Base-by-base conservation (phyloP, 2,888 invertebrate species). In the Xestia sexstrigata region DNA sequence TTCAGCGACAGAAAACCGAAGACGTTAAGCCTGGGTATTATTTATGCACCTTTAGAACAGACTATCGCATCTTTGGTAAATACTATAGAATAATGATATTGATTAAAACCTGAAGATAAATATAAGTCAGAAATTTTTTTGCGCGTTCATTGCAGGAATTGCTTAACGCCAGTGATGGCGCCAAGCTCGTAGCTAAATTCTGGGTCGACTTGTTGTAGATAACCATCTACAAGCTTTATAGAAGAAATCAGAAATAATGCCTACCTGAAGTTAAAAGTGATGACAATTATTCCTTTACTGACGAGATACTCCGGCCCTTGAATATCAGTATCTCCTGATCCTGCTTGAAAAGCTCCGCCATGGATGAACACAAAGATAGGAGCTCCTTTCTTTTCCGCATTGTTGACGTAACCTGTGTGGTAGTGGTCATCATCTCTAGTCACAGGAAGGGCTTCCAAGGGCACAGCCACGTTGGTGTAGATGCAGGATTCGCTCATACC, bases 331-430 rank as follows among this genome's bases (percentile, higher is more conserved):
- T 89, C 84, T 0, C 89, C 89, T 9, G 88, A 86, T n/a, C 89
- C 88, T 20, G 20, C 1, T 47, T 85, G 71, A 84, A 94, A 95
- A 3, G 92, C 95, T 23, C 95, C 95, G 2, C 95, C 94, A 83
- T 95, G 94, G 7, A 96, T 89, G 70, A 92, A 94, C 15, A 96
- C 95, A 15, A 96, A 83, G 52, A 96, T 92, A 3, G 95, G 95
- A 4, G 94, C 88, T 30, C 84, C 82, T 65, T 73, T 71, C 20
- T 66, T 77, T 35, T 8, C 35, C 13, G 20, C 26, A 17, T 76
- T 49, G 30, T 86, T 55, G 26, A 65, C 45, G 52, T 68, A 74
- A 39, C 70, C 74, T 49, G 55, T 42, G n/a, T 72, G n/a, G n/a
- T 75, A 69, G 15, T 69, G n/a, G n/a, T 77, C 66, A 63, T 75